These are phyloP conservation scores for Subacronicta megacephala DNA, from an alignment of 2,888 invertebrate genomes.

Conservation along the genomic window DNA sequence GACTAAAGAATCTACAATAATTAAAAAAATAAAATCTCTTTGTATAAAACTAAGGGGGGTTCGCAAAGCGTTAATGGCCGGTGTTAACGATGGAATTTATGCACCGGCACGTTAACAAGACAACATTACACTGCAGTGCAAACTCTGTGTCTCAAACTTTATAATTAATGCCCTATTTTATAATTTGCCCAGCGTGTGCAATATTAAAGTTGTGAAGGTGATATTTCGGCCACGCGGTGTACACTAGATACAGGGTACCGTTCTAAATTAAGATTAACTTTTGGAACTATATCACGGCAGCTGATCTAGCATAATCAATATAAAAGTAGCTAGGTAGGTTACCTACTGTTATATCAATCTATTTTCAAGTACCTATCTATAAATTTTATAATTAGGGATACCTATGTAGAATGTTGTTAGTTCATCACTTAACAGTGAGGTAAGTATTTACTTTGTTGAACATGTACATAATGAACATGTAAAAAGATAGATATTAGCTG, in stretches of 20 bases:
- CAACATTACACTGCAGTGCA: conserved; percentile 75
- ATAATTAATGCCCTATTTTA: conserved; percentile 80
- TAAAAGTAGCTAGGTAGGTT: conserved; percentile 6
- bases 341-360: background rate
- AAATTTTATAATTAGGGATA: too few species aligned
- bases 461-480: too few species aligned
- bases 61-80: conserved; percentile 67
- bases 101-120: conserved; percentile 77
- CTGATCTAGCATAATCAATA: conserved; percentile 15
- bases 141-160: conserved; percentile 75
- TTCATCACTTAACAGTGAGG: too few species aligned
- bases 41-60: conserved; percentile 66
- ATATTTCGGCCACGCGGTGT: conserved; percentile 67
- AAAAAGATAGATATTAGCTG: too few species aligned
- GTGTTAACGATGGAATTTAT: conserved; percentile 75
- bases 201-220: conserved; percentile 70
- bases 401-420: too few species aligned
- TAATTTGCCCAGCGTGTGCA: conserved; percentile 73
- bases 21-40: conserved; percentile 63
- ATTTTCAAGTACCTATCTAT: too few species aligned
- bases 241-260: conserved; percentile 20
- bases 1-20: conserved; percentile 47
- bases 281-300: conserved; percentile 19
- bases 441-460: too few species aligned
- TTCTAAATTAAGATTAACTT: conserved; percentile 55